phyloP scores from a whole-genome alignment of 2,888 invertebrate species.

The Oscheius sp. region DNA sequence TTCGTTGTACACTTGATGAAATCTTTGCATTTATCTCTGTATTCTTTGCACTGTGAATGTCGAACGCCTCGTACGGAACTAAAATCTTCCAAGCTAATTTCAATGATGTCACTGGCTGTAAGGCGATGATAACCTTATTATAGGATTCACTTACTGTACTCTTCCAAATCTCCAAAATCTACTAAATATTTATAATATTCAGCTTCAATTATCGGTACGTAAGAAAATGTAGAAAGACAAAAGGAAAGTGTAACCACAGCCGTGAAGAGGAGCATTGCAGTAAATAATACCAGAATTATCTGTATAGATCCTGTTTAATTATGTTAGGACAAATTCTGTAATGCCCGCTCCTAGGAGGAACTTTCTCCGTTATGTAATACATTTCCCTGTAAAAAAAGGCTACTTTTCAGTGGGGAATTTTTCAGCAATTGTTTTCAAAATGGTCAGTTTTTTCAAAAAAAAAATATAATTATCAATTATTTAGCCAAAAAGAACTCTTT shows the following conservation, averaged over 20 bases:
- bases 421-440: background rate
- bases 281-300: background rate
- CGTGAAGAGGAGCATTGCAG: background rate
- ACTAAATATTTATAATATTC: background rate
- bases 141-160: background rate
- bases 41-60: background rate
- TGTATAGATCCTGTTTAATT: no score
- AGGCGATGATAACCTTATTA: background rate
- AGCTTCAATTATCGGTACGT: background rate
- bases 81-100: constrained; percentile 17
- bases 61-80: background rate
- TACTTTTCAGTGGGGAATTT: background rate
- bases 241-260: background rate
- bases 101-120: background rate
- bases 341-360: no score
- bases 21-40: background rate
- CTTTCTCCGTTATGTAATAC: no score
- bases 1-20: constrained; percentile 15
- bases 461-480: background rate
- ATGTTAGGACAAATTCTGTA: no score
- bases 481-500: constrained; percentile 1
- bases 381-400: no score
- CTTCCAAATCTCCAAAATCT: background rate
- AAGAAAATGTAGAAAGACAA: background rate
- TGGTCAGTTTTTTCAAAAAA: background rate